A percentile compares a stretch with the other conserved stretches of the same genome.
These are phyloP conservation scores for Phoxinus phoxinus DNA, from an alignment of 2,113 vertebrate species.

Conservation along the genomic window DNA sequence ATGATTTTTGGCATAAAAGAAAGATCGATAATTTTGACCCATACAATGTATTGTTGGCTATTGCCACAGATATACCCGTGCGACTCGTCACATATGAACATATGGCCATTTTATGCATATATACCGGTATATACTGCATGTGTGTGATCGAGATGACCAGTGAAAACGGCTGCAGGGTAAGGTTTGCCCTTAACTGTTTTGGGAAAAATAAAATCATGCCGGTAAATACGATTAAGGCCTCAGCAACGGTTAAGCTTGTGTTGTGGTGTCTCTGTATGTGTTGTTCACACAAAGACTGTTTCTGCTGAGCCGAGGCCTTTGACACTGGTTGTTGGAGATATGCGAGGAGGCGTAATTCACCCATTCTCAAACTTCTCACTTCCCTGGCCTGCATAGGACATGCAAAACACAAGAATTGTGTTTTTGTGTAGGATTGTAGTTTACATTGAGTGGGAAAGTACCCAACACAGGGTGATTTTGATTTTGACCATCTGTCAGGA, in stretches of 20 bases:
- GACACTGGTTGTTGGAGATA: not conserved
- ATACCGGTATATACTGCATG: no score
- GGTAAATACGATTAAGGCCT: not conserved
- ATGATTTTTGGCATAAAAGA: no score
- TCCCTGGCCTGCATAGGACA: not conserved
- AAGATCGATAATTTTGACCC: no score
- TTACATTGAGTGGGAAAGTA: constrained; percentile 22
- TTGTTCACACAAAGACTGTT: constrained; percentile 47
- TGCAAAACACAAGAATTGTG: not conserved
- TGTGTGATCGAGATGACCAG: not conserved
- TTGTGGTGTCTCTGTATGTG: not conserved
- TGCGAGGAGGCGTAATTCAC: not conserved
- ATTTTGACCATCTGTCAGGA: not conserved
- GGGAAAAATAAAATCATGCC: not conserved
- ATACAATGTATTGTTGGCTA: no score
- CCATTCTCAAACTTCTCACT: not conserved
- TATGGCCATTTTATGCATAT: no score
- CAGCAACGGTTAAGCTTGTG: constrained; percentile 7
- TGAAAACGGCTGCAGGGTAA: not conserved
- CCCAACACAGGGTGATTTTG: constrained; percentile 13
- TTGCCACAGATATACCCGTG: no score
- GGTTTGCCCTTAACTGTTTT: not conserved
- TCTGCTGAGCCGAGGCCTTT: constrained; percentile 11
- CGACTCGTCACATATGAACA: no score
- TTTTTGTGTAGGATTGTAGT: not conserved